A percentile compares a stretch with the other conserved stretches of the same genome.
phyloP scores from a whole-genome alignment of 2,797 vertebrate genomes.

The Simalia tracyae region DNA sequence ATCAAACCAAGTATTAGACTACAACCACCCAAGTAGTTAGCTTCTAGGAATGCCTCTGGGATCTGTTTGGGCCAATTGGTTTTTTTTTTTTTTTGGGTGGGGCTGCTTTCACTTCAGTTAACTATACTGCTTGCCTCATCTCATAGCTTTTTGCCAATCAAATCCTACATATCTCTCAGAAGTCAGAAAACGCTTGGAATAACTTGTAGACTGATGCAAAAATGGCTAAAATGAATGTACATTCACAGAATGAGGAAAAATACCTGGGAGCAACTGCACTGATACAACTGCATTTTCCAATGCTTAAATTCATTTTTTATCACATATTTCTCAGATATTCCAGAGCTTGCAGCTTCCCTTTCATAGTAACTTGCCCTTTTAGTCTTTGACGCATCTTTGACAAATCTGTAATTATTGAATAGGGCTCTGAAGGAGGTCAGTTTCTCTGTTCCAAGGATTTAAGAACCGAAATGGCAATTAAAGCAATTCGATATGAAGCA shows the following conservation, averaged over 20 bases:
- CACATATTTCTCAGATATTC: neutral
- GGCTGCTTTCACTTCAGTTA: neutral
- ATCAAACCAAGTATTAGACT: no score
- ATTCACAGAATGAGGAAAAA: neutral
- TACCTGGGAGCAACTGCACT: neutral
- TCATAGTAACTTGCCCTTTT: neutral
- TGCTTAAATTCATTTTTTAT: neutral
- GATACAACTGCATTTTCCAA: neutral
- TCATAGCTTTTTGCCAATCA: neutral
- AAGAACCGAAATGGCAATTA: neutral
- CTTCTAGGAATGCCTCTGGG: neutral
- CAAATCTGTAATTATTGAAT: neutral
- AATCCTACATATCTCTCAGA: neutral
- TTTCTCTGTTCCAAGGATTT: neutral
- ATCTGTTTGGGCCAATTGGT: neutral
- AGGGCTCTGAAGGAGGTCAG: neutral
- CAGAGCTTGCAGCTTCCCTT: neutral
- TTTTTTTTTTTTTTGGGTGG: neutral
- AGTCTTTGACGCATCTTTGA: neutral
- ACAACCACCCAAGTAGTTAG: no score
- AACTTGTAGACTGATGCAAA: neutral
- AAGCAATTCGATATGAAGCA: neutral
- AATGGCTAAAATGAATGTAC: neutral
- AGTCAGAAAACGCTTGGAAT: neutral
- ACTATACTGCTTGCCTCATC: neutral